Evolutionary conservation across 1,140 invertebrate species (phyloP), one percentile per base, ranked within the genome.

Genomic region (Plodia interpunctella): DNA sequence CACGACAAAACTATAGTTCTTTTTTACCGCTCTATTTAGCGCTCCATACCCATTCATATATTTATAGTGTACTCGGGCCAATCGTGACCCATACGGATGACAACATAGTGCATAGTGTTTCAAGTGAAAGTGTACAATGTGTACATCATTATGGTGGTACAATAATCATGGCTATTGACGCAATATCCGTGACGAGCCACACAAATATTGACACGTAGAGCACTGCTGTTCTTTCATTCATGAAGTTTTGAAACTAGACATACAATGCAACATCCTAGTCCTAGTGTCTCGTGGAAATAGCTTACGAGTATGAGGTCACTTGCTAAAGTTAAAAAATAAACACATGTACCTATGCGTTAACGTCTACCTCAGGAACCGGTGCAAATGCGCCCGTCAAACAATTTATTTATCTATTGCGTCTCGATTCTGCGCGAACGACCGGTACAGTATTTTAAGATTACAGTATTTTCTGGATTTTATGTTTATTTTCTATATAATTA

Each of bases 101-200:
- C 21, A 53, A 21, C 35, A 57, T 49, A 11, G 44, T 53, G 20
- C 18, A 57, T 51, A 18, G 55, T 49, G 25, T 49, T 18, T 13
- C 30, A 50, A 30, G 56, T 57, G 56, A 57, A 57, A 57, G 56
- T 57, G 35, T 18, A 57, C 38, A n/a, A n/a, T n/a, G n/a, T n/a
- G 17, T 19, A 57, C 38, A 49, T 49, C 25, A 53, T 53, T 53
- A 53, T 53, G 19, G 19, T 53, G 51, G 20, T 25, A 53, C 51
- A 53, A 53, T 57, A 57, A 13, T 15, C 49, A 25, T 20, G 56
- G 44, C 20, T 6, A 49, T 32, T 57, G 56, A 15, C 49, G 56
- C 56, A 57, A 57, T 30, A 57, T 57, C 56, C 56, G 56, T 57
- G 20, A 57, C 49, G 13, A 51, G 52, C 19, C 30, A 21, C 21